Evolutionary conservation across 2,888 invertebrate genomes (phyloP).

Genomic region (Drosophila cracens): DNA sequence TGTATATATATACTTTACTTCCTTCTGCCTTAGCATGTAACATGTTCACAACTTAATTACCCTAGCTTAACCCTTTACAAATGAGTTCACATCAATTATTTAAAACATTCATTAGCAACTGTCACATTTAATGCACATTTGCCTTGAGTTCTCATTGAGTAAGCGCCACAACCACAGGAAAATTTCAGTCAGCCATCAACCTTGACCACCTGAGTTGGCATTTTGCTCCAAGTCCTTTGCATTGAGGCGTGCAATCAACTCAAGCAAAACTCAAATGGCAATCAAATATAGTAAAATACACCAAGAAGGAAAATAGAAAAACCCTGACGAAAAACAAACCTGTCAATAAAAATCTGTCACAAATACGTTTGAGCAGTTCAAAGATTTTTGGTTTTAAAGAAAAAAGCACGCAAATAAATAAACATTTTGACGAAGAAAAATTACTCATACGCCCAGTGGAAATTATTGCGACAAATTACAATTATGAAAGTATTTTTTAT

Average conservation of each 20-base stretch:
- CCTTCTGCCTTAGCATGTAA: not conserved
- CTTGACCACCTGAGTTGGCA: slow-evolving; percentile 39
- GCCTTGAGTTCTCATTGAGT: slow-evolving; percentile 18
- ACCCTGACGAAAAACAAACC: slow-evolving; percentile 23
- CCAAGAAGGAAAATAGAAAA: slow-evolving; percentile 14
- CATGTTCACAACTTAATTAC: not conserved
- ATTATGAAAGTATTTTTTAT: slow-evolving; percentile 23
- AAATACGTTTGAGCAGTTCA: slow-evolving; percentile 31
- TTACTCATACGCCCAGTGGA: slow-evolving; percentile 57
- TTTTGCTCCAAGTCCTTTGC: slow-evolving; percentile 44
- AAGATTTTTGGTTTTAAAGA: slow-evolving; percentile 20
- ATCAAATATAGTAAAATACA: slow-evolving; percentile 19
- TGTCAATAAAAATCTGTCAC: slow-evolving; percentile 60
- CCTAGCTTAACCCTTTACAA: not conserved
- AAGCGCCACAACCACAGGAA: slow-evolving; percentile 1
- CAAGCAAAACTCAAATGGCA: slow-evolving; percentile 50
- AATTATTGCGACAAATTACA: slow-evolving; percentile 47
- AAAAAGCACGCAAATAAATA: slow-evolving; percentile 9
- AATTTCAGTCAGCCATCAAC: slow-evolving; percentile 24
- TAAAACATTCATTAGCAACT: slow-evolving; percentile 16
- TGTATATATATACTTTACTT: not conserved
- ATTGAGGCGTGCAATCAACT: slow-evolving; percentile 68
- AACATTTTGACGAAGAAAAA: slow-evolving; percentile 12
- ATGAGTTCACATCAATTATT: slow-evolving; percentile 5
- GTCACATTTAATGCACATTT: slow-evolving; percentile 34